Evolutionary conservation across 2,113 vertebrate genomes (phyloP).

Genomic region (Rhizomys pruinosus): DNA sequence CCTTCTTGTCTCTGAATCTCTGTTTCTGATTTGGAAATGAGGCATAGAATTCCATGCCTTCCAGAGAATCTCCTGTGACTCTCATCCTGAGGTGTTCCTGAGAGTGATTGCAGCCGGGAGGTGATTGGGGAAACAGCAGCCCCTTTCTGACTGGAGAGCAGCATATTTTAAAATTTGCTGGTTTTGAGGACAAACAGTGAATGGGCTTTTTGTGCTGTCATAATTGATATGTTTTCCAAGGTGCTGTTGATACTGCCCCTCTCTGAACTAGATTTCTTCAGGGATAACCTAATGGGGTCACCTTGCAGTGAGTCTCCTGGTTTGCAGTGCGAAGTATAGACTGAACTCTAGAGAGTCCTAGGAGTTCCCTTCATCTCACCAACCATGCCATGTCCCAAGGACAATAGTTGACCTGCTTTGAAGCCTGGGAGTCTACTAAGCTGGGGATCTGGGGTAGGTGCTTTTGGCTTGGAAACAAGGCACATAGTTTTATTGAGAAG

Average conservation of each 20-base stretch:
- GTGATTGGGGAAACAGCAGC: background rate
- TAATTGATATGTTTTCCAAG: background rate
- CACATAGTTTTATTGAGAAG: background rate
- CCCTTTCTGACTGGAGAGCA: background rate
- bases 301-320: background rate
- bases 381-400: background rate
- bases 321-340: background rate
- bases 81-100: background rate
- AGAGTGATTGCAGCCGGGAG: background rate
- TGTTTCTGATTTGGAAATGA: background rate
- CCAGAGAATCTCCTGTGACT: background rate
- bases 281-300: background rate
- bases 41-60: background rate
- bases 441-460: background rate
- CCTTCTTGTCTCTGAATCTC: background rate
- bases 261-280: background rate
- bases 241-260: background rate
- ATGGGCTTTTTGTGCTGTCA: background rate
- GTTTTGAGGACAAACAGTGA: background rate
- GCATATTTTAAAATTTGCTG: slow-evolving; percentile 29
- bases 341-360: background rate
- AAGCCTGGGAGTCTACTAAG: background rate
- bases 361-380: background rate
- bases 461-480: background rate
- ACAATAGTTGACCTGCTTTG: background rate